These are phyloP conservation scores for Apotomis betuletana DNA, from an alignment of 2,888 invertebrate species.

Conservation along the genomic window DNA sequence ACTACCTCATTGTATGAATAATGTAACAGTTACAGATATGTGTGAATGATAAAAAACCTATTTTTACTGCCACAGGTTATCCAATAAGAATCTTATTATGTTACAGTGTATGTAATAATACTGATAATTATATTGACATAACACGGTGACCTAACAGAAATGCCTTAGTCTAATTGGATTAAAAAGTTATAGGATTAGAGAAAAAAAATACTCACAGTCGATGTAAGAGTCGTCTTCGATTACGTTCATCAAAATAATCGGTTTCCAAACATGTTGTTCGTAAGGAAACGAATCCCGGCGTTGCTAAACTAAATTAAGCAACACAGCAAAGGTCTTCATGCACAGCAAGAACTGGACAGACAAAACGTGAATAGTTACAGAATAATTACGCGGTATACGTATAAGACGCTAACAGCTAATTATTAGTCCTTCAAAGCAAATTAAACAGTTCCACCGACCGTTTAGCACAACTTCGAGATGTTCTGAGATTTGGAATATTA, in stretches of 20 bases:
- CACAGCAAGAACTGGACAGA: conserved; percentile 14
- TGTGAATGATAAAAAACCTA: conserved; percentile 19
- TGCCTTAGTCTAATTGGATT: conserved; percentile 42
- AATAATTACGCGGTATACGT: conserved; percentile 34
- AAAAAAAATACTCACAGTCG: conserved; percentile 45
- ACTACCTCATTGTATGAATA: conserved; percentile 26
- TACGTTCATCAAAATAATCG: conserved; percentile 47
- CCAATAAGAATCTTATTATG: conserved; percentile 47
- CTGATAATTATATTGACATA: conserved; percentile 36
- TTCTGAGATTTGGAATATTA: conserved; percentile 16
- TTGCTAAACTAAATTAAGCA: conserved; percentile 41
- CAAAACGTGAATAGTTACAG: conserved; percentile 24
- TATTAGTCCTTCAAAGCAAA: conserved; percentile 41
- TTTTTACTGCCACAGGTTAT: conserved; percentile 39
- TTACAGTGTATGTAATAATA: conserved; percentile 31
- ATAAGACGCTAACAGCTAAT: conserved; percentile 43
- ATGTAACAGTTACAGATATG: conserved; percentile 9
- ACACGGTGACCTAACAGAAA: conserved; percentile 45
- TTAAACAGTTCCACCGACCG: conserved; percentile 37
- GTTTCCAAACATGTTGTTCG: conserved; percentile 42
- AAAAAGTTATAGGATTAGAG: conserved; percentile 42
- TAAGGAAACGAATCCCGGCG: conserved; percentile 44
- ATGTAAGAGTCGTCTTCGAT: conserved; percentile 35
- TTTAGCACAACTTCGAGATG: conserved; percentile 34
- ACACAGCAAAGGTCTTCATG: conserved; percentile 37